phyloP scores from a whole-genome alignment of 2,888 invertebrate genomes.

The Drosophila demipolita region DNA sequence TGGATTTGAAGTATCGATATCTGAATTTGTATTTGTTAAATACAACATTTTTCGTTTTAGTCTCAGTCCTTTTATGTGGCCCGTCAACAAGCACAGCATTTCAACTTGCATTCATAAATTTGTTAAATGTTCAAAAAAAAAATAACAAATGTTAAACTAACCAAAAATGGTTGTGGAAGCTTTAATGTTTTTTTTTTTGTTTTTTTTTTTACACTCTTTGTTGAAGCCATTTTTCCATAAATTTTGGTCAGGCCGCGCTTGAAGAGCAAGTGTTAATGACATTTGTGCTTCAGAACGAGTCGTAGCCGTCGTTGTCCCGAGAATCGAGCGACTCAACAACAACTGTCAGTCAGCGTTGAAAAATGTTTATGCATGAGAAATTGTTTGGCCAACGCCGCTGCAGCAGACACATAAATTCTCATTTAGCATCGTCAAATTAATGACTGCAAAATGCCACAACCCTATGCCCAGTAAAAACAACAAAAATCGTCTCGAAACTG shows the following conservation, averaged over 20 bases:
- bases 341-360: conserved; percentile 65
- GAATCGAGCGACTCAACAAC: conserved; percentile 33
- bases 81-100: conserved; percentile 3
- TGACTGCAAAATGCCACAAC: conserved; percentile 67
- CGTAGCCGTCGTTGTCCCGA: conserved; percentile 26
- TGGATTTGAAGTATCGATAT: conserved; percentile 1
- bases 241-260: conserved; percentile 55
- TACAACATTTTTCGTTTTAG: conserved; percentile 10
- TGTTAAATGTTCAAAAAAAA: conserved; percentile 16
- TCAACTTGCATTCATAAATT: conserved; percentile 42
- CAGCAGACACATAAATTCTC: conserved; percentile 78
- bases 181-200: conserved; percentile 32
- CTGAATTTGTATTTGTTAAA: not conserved
- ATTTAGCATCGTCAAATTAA: conserved; percentile 80
- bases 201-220: not conserved
- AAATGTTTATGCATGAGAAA: conserved; percentile 76
- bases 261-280: conserved; percentile 74
- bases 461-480: conserved; percentile 10
- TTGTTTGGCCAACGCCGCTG: conserved; percentile 63
- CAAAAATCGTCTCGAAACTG: conserved; percentile 28
- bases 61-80: conserved; percentile 47
- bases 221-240: conserved; percentile 29
- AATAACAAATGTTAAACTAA: conserved; percentile 9
- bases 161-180: conserved; percentile 26
- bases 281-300: conserved; percentile 61